Conservation (phyloP, 2,888 invertebrate species). For the Polyploca ridens region DNA sequence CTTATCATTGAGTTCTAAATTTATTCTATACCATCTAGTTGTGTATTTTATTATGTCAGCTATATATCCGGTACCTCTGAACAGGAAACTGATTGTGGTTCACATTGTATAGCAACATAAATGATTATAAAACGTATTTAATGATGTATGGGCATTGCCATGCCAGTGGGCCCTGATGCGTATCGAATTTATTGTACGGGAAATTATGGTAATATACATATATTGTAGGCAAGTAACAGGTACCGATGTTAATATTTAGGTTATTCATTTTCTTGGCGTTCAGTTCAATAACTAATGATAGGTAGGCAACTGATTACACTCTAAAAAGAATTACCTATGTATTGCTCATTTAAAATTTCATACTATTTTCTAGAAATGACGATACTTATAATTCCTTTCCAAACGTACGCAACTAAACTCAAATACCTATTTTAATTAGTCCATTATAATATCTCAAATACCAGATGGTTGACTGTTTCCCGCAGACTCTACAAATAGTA, state of each 20-base stretch:
- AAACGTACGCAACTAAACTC: not conserved
- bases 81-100: slow-evolving; percentile 12
- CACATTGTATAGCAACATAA: not conserved
- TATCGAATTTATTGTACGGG: not conserved
- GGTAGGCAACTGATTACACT: too few relatives aligned
- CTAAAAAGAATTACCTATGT: too few relatives aligned
- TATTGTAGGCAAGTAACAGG: not conserved
- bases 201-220: not conserved
- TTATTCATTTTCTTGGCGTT: not conserved
- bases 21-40: not conserved
- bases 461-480: not conserved
- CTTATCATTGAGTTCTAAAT: not conserved
- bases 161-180: not conserved
- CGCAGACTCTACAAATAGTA: slow-evolving; percentile 39
- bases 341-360: too few relatives aligned
- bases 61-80: not conserved
- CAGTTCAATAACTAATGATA: too few relatives aligned
- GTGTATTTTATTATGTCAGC: not conserved
- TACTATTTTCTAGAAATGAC: too few relatives aligned
- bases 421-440: not conserved
- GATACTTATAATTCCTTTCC: too few relatives aligned
- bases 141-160: not conserved
- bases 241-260: not conserved
- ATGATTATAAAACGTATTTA: not conserved
- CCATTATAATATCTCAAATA: not conserved